Conservation (phyloP, 2,888 invertebrate genomes). For the Mythimna ferrago region DNA sequence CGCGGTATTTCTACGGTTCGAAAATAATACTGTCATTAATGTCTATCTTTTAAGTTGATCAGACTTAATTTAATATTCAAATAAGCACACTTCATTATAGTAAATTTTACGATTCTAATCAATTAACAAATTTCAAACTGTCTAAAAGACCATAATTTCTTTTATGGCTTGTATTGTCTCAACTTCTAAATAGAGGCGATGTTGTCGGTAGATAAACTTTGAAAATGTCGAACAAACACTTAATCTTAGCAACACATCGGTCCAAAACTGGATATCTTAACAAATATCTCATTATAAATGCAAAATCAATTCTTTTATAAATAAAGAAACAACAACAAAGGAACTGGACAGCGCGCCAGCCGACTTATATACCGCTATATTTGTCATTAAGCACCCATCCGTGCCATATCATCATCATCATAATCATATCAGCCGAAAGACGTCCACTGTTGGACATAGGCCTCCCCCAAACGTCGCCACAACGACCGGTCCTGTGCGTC, state of each 20-base stretch:
- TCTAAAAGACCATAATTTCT: conserved; percentile 36
- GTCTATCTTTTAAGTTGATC: conserved; percentile 17
- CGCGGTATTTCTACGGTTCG: neutral
- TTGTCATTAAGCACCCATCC: conserved; percentile 22
- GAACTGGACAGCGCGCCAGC: conserved; percentile 6
- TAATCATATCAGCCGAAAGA: too few relatives aligned
- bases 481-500: too few relatives aligned
- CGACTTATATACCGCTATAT: conserved; percentile 18
- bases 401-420: conserved; percentile 16
- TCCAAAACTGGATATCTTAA: conserved; percentile 38
- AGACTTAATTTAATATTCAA: conserved; percentile 33
- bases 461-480: too few relatives aligned
- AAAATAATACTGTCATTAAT: conserved; percentile 28
- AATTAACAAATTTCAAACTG: conserved; percentile 45
- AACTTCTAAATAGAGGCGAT: conserved; percentile 31
- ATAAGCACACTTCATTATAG: conserved; percentile 31
- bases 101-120: conserved; percentile 43
- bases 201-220: conserved; percentile 53
- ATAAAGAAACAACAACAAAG: conserved; percentile 40
- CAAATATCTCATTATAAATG: conserved; percentile 50
- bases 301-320: conserved; percentile 40
- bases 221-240: conserved; percentile 32
- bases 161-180: conserved; percentile 55
- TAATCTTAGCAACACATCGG: conserved; percentile 46
- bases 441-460: too few relatives aligned